A percentile compares a stretch with the other conserved stretches of the same genome.
Conservation (phyloP, 92 coral and sea anemone genomes). For the Phymanthus crucifer region DNA sequence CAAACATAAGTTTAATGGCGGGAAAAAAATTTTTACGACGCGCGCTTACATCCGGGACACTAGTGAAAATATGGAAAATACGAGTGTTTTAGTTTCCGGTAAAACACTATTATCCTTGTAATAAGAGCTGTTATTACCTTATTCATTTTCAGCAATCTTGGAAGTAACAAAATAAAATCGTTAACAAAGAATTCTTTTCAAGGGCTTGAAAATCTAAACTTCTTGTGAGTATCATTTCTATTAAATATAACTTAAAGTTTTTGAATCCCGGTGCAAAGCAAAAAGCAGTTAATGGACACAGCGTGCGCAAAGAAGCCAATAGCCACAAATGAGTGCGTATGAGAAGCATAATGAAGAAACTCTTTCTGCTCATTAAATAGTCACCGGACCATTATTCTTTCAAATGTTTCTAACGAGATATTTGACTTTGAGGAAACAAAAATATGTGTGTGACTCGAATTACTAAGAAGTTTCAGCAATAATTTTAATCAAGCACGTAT, state of each 20-base stretch:
- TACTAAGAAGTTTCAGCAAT: not conserved
- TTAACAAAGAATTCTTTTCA: slow-evolving; percentile 39
- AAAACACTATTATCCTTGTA: not conserved
- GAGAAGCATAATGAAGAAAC: too few relatives aligned
- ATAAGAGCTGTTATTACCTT: not conserved
- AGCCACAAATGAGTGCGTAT: too few relatives aligned
- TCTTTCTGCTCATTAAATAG: too few relatives aligned
- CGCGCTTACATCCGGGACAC: not conserved
- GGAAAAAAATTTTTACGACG: not conserved
- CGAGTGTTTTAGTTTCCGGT: too few relatives aligned
- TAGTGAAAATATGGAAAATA: too few relatives aligned
- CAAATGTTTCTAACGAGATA: too few relatives aligned
- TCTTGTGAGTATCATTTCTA: slow-evolving; percentile 44
- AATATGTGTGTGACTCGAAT: not conserved
- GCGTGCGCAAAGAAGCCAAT: too few relatives aligned
- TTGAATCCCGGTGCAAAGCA: too few relatives aligned
- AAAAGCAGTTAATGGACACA: too few relatives aligned
- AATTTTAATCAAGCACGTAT: not conserved
- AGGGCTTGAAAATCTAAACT: slow-evolving; percentile 46
- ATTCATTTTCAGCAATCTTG: slow-evolving; percentile 35
- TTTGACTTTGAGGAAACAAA: too few relatives aligned
- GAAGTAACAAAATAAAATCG: slow-evolving; percentile 41
- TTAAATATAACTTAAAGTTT: too few relatives aligned
- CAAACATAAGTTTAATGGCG: not conserved
- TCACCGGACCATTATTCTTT: too few relatives aligned